A percentile compares a stretch with the other conserved stretches of the same genome.
These are phyloP conservation scores for human (Homo sapiens) DNA, from an alignment of 2,113 vertebrate genomes.

Conservation along the genomic window GRCh38 chr13:91348501-91349000, in stretches of 20 bases:
- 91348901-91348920: conserved; percentile 78
- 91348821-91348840: conserved; percentile 86
- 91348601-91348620: conserved; percentile 71
- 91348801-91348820: conserved; percentile 84
- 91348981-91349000: conserved; percentile 35
- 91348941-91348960: conserved; percentile 83
- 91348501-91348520: conserved; percentile 52
- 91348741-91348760: conserved; percentile 73
- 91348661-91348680: neutral
- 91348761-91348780: conserved; percentile 92
- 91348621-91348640: neutral
- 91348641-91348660: neutral
- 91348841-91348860: conserved; percentile 87
- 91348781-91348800: conserved; percentile 87
- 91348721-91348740: conserved; percentile 52
- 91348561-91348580: conserved; percentile 55
- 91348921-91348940: conserved; percentile 83
- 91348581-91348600: conserved; percentile 64
- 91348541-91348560: conserved; percentile 35
- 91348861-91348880: conserved; percentile 87
- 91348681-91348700: neutral
- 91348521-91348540: conserved; percentile 69
- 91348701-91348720: neutral
- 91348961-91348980: neutral
- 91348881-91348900: conserved; percentile 76